Conservation (phyloP, 53 echinoderm and acorn worm genomes). For the Hippasteria phrygiana region DNA sequence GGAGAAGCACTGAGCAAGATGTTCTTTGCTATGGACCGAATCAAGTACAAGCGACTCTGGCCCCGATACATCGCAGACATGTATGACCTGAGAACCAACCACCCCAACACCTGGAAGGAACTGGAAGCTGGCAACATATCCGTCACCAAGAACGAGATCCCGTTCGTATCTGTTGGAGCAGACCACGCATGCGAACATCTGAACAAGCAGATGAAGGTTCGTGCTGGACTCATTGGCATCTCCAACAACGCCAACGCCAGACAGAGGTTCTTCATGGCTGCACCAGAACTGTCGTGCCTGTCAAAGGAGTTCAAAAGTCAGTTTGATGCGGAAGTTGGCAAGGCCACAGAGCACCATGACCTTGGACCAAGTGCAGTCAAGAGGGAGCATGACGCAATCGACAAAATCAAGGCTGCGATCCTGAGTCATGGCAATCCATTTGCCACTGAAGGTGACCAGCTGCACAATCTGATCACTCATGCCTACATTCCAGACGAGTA, state of each 20-base stretch:
- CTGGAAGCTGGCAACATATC: conserved; percentile 63
- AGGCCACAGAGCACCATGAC: conserved; percentile 54
- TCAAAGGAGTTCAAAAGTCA: conserved; percentile 72
- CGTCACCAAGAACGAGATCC: conserved; percentile 70
- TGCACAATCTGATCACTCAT: conserved; percentile 35
- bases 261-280: conserved; percentile 65
- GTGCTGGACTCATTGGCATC: conserved; percentile 66
- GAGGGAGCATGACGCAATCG: conserved; percentile 20
- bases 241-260: conserved; percentile 71
- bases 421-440: conserved; percentile 73
- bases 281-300: conserved; percentile 61
- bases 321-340: conserved; percentile 29
- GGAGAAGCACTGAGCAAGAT: conserved; percentile 45
- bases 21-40: conserved; percentile 70
- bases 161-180: conserved; percentile 70
- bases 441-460: conserved; percentile 41
- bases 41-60: conserved; percentile 74
- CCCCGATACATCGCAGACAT: conserved; percentile 76
- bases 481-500: conserved; percentile 23
- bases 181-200: conserved; percentile 71
- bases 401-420: conserved; percentile 67
- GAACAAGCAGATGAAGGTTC: conserved; percentile 66
- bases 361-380: conserved; percentile 54
- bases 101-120: conserved; percentile 51
- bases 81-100: conserved; percentile 52